Evolutionary conservation across 2,797 vertebrate genomes (phyloP).

Genomic region (Myiotriccus ornatus): DNA sequence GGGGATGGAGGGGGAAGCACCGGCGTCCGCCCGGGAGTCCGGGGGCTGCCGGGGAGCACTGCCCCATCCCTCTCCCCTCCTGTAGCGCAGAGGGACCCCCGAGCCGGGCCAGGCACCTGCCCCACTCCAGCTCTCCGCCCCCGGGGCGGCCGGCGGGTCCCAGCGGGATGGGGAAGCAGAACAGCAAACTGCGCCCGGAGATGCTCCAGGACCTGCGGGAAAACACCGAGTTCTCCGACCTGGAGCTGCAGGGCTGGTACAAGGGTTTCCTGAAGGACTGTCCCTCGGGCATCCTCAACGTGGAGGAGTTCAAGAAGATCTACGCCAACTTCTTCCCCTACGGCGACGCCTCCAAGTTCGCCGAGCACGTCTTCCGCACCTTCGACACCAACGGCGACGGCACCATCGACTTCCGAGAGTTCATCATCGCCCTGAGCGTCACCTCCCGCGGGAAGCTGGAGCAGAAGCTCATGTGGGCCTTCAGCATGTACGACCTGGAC

Average conservation of each 20-base stretch:
- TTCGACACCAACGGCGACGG: constrained; percentile 86
- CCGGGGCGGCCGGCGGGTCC: rapidly evolving
- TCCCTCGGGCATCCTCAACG: constrained; percentile 81
- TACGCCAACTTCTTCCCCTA: constrained; percentile 85
- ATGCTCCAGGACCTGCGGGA: constrained; percentile 84
- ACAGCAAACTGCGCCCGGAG: constrained; percentile 83
- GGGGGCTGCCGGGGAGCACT: background rate
- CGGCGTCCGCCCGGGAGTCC: background rate
- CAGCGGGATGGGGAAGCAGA: constrained; percentile 79
- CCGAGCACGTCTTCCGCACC: constrained; percentile 85
- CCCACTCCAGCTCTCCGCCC: rapidly evolving
- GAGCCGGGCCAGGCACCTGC: background rate
- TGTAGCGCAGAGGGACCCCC: background rate
- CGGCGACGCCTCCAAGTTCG: constrained; percentile 81
- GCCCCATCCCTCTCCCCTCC: background rate
- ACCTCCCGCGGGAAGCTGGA: constrained; percentile 82
- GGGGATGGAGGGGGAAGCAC: background rate
- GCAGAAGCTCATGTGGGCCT: constrained; percentile 86
- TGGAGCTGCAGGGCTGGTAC: constrained; percentile 85
- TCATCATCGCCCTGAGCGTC: constrained; percentile 84
- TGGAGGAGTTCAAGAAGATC: constrained; percentile 86
- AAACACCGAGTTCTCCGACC: constrained; percentile 82
- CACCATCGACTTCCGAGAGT: constrained; percentile 84
- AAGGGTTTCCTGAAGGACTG: constrained; percentile 85
- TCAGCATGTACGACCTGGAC: constrained; percentile 85